Evolutionary conservation across 2,888 invertebrate species (phyloP).

Genomic region (Andricus curvator): DNA sequence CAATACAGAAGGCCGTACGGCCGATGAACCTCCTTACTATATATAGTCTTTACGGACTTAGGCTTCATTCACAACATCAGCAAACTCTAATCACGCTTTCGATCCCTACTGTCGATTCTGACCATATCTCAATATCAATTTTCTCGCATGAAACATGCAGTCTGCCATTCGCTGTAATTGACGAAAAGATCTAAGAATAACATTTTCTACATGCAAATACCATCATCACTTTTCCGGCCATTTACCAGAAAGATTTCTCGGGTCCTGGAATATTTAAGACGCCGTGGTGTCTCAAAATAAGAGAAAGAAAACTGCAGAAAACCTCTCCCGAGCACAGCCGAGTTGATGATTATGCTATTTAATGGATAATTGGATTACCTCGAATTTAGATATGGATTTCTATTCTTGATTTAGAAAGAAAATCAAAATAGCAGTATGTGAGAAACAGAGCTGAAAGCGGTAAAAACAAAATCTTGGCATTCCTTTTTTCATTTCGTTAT

Average conservation of each 20-base stretch:
- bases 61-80: slow-evolving; percentile 47
- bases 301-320: neutral
- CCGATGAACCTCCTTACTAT: slow-evolving; percentile 67
- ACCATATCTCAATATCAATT: neutral
- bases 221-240: no score
- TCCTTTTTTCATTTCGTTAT: neutral
- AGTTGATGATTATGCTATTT: no score
- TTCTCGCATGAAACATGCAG: neutral
- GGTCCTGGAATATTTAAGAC: no score
- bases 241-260: no score
- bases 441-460: neutral
- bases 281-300: neutral
- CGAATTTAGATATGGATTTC: neutral
- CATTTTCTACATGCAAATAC: neutral
- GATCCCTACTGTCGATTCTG: slow-evolving; percentile 28
- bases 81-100: neutral
- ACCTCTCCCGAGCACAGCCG: no score
- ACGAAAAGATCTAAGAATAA: neutral
- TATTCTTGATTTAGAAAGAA: neutral
- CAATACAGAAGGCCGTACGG: slow-evolving; percentile 72
- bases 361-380: neutral
- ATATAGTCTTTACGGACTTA: slow-evolving; percentile 34
- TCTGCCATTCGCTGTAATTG: neutral
- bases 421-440: neutral
- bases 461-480: neutral